Evolutionary conservation across 1,140 invertebrate species (phyloP).

Genomic region (Drosophila sproati): DNA sequence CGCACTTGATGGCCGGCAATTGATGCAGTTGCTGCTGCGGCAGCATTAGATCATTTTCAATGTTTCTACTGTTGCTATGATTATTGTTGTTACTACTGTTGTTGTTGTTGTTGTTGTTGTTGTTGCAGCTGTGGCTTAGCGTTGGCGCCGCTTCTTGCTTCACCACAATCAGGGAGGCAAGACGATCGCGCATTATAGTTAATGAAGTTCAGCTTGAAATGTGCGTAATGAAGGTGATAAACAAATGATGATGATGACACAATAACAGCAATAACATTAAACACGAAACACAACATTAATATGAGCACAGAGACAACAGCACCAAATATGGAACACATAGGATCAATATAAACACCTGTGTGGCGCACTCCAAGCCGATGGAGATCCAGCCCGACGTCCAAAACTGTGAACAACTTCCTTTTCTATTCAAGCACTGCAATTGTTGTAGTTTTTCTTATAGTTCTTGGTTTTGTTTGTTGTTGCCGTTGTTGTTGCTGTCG

Average conservation of each 20-base stretch:
- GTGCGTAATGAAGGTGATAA: conserved; percentile 2
- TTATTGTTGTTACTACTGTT: conserved; percentile 27
- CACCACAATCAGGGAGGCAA: conserved; percentile 84
- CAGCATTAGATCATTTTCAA: conserved; percentile 12
- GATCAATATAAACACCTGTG: conserved; percentile 61
- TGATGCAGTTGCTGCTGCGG: conserved; percentile 29
- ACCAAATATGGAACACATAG: conserved; percentile 39
- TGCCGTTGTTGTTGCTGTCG: conserved; percentile 10
- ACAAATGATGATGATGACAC: not conserved
- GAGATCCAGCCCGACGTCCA: conserved; percentile 68
- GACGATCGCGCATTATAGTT: conserved; percentile 83
- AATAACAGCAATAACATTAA: conserved; percentile 6
- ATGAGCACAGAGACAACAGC: conserved; percentile 20
- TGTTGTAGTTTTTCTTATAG: conserved; percentile 16
- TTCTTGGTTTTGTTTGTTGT: conserved; percentile 42
- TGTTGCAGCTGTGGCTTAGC: conserved; percentile 28
- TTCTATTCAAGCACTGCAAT: not conserved
- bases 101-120: conserved; percentile 32
- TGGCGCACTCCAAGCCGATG: conserved; percentile 57
- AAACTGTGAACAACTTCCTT: conserved; percentile 6
- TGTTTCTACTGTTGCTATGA: conserved; percentile 1
- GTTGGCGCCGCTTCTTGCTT: conserved; percentile 73
- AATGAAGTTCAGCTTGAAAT: conserved; percentile 7
- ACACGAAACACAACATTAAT: not conserved
- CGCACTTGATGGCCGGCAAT: conserved; percentile 60